These are phyloP conservation scores for Pontoporia blainvillei DNA, from an alignment of 2,113 vertebrate species.

Conservation along the genomic window DNA sequence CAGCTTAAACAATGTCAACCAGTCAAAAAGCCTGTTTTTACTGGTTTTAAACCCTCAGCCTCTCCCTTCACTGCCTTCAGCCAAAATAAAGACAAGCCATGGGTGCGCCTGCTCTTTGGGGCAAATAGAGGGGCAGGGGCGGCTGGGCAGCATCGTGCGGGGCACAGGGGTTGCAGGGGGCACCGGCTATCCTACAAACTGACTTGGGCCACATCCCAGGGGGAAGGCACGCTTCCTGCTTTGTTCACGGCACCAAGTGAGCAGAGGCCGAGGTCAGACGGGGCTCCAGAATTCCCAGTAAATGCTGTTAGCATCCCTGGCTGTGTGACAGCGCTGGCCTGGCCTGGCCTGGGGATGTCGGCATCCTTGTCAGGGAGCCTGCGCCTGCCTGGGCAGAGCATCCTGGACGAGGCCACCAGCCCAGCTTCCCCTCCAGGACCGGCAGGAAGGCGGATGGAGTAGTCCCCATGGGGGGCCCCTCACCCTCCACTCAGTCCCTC, in stretches of 20 bases:
- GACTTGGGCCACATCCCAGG: background rate
- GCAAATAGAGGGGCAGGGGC: rapidly evolving
- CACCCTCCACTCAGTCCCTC: rapidly evolving
- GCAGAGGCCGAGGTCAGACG: rapidly evolving
- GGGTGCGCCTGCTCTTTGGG: background rate
- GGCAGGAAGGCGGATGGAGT: background rate
- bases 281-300: background rate
- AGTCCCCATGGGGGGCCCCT: rapidly evolving
- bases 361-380: background rate
- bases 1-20: background rate
- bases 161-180: background rate
- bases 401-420: background rate
- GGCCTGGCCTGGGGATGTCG: background rate
- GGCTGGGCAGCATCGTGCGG: background rate
- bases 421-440: background rate
- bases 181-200: background rate
- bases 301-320: background rate
- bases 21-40: background rate
- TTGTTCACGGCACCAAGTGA: background rate
- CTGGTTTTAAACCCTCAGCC: background rate
- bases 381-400: background rate
- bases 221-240: background rate
- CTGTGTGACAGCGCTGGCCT: rapidly evolving
- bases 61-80: background rate
- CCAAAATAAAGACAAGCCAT: background rate